phyloP scores from a whole-genome alignment of 2,797 vertebrate genomes.

The Aldrovandia affinis region DNA sequence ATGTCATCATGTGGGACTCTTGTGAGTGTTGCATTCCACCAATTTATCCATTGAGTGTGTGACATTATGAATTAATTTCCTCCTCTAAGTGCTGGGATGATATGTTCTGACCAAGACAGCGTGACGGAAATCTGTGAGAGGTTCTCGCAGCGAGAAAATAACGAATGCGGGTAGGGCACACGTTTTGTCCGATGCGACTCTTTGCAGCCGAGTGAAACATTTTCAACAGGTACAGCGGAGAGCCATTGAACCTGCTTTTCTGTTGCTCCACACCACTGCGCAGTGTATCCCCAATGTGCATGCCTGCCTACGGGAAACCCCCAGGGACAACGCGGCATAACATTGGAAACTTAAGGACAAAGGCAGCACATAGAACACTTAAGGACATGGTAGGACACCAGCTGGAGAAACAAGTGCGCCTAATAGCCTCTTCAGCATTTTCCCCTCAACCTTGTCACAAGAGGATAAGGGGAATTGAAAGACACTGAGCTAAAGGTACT shows the following conservation, averaged over 20 bases:
- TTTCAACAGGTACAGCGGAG: slow-evolving; percentile 25
- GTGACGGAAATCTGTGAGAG: neutral
- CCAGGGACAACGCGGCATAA: slow-evolving; percentile 27
- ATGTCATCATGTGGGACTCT: neutral
- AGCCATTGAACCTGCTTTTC: slow-evolving; percentile 25
- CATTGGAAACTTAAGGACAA: slow-evolving; percentile 24
- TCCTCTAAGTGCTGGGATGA: neutral
- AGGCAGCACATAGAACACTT: slow-evolving; percentile 28
- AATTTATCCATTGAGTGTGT: neutral
- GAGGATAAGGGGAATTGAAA: slow-evolving; percentile 6
- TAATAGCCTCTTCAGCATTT: neutral
- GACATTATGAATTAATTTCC: neutral
- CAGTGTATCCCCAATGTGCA: slow-evolving; percentile 20
- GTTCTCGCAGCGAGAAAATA: neutral
- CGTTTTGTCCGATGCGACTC: neutral
- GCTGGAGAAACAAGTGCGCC: slow-evolving; percentile 6
- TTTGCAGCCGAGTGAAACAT: neutral
- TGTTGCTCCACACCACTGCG: slow-evolving; percentile 6
- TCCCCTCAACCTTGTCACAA: neutral
- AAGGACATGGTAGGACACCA: slow-evolving; percentile 23
- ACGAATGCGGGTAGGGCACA: slow-evolving; percentile 20
- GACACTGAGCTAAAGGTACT: neutral
- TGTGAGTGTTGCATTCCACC: neutral
- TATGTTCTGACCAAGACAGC: neutral
- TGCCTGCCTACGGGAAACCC: slow-evolving; percentile 17